Evolutionary conservation across 2,888 invertebrate genomes (phyloP).

Genomic region (Phorcus lineatus): DNA sequence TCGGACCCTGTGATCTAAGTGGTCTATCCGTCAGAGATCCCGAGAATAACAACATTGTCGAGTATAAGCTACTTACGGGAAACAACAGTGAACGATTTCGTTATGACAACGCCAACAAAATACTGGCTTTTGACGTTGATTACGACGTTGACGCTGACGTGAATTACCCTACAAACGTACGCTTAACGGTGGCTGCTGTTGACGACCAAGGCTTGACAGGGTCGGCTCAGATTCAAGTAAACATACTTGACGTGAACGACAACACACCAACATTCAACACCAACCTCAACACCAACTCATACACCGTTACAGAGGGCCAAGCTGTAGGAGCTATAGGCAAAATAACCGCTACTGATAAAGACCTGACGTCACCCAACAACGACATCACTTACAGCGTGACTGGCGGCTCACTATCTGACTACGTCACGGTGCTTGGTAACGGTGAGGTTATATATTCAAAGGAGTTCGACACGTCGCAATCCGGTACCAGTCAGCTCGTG

Average conservation of each 20-base stretch:
- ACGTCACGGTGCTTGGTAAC: conserved; percentile 2
- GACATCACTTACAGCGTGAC: not conserved
- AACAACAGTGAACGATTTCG: conserved; percentile 33
- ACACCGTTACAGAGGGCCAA: conserved; percentile 8
- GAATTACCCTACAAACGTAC: conserved; percentile 19
- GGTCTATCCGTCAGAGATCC: not conserved
- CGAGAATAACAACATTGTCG: not conserved
- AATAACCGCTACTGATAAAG: conserved; percentile 8
- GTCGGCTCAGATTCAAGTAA: conserved; percentile 31
- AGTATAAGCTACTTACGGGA: conserved; percentile 13
- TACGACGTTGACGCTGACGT: conserved; percentile 22
- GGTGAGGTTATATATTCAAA: conserved; percentile 25
- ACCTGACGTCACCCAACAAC: conserved; percentile 32
- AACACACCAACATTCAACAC: conserved; percentile 31
- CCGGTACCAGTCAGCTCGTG: not conserved
- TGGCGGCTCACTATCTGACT: not conserved
- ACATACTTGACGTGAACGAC: conserved; percentile 37
- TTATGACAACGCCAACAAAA: not conserved
- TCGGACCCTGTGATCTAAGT: conserved; percentile 2
- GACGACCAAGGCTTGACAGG: conserved; percentile 32
- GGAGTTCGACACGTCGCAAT: not conserved
- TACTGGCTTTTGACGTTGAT: not conserved
- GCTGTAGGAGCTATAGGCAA: conserved; percentile 24
- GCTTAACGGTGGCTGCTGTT: conserved; percentile 29
- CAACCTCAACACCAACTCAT: not conserved